These are phyloP conservation scores for Liasis olivaceus DNA, from an alignment of 2,797 vertebrate genomes.

Conservation along the genomic window DNA sequence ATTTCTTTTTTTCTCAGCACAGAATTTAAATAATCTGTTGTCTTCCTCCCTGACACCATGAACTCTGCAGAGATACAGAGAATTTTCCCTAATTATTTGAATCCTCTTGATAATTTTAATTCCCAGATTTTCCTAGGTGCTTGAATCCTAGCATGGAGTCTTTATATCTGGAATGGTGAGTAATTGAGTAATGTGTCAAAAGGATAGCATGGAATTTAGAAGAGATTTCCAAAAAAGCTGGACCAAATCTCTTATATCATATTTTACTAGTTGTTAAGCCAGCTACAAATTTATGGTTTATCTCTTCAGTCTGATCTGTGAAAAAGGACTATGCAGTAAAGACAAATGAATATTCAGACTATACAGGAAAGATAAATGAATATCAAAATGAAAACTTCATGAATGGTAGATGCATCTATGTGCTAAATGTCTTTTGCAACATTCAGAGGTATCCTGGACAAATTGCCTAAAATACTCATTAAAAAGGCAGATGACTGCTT, in stretches of 20 bases:
- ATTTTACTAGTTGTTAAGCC: not conserved
- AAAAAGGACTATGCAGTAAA: not conserved
- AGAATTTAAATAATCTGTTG: not conserved
- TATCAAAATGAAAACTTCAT: not conserved
- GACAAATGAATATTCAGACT: not conserved
- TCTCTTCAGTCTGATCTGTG: not conserved
- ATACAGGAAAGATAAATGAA: not conserved
- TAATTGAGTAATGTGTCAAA: not conserved
- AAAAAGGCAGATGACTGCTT: fast-evolving
- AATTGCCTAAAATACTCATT: not conserved
- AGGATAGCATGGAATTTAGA: not conserved
- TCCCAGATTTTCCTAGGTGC: not conserved
- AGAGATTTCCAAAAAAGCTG: not conserved
- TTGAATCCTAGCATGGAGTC: not conserved
- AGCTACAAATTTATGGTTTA: not conserved
- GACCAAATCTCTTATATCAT: not conserved
- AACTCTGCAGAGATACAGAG: not conserved
- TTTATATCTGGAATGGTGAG: not conserved
- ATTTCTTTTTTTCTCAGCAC: not conserved
- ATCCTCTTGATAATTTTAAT: not conserved
- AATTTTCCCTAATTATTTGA: not conserved
- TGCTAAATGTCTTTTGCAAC: not conserved
- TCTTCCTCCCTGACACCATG: not conserved
- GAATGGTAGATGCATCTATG: not conserved
- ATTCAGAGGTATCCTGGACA: slow-evolving; percentile 14